Evolutionary conservation across 2,888 invertebrate species (phyloP).

Genomic region (Agrochola macilenta): DNA sequence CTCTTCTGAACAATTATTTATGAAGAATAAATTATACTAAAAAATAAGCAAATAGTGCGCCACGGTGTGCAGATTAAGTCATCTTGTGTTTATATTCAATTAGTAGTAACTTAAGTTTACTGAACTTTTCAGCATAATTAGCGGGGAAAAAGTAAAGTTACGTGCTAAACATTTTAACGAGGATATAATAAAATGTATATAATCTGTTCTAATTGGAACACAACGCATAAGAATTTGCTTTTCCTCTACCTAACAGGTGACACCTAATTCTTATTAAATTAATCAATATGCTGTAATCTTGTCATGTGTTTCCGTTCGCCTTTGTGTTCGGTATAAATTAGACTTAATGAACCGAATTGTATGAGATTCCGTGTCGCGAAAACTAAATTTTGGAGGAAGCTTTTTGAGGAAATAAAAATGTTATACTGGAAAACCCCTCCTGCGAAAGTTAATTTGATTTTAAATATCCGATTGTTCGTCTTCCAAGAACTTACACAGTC

Average conservation of each 20-base stretch:
- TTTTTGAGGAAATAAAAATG: conserved; percentile 9
- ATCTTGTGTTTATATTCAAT: background rate
- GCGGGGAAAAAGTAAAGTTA: background rate
- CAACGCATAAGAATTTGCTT: background rate
- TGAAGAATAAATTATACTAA: conserved; percentile 23
- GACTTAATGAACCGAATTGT: conserved; percentile 2
- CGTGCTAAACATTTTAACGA: background rate
- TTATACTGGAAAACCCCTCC: background rate
- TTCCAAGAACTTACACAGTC: conserved; percentile 1
- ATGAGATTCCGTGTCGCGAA: background rate
- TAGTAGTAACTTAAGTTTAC: conserved; percentile 20
- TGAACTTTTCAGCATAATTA: conserved; percentile 31
- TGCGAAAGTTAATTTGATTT: conserved; percentile 15
- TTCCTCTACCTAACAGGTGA: background rate
- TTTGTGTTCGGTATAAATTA: conserved; percentile 23
- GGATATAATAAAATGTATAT: background rate
- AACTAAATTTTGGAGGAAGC: conserved; percentile 2
- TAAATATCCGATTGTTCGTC: background rate
- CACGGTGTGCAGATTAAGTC: background rate
- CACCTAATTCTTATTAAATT: conserved; percentile 10
- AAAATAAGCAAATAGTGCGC: conserved; percentile 27
- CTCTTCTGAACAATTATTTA: conserved; percentile 17
- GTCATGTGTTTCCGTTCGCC: conserved; percentile 10
- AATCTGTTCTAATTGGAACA: conserved; percentile 1
- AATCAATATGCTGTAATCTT: conserved; percentile 21